Conservation (phyloP, 2,888 invertebrate species). For the Lasioglossum calceatum region DNA sequence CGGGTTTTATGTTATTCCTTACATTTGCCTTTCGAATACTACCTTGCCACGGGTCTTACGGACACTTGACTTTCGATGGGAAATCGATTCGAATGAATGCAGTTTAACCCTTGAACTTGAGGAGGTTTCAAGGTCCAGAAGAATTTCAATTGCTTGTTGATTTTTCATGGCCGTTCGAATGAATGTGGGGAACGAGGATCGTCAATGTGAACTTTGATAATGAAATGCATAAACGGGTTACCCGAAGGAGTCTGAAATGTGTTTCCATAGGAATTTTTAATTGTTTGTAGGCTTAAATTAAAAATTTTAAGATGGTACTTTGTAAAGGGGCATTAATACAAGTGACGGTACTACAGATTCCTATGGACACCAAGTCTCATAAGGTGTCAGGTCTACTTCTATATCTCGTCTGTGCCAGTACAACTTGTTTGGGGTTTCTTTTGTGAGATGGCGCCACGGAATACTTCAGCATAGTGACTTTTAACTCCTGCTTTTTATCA, state of each 20-base stretch:
- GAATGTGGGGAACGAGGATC: background rate
- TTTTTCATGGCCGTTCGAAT: background rate
- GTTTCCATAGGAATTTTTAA: background rate
- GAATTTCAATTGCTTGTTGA: background rate
- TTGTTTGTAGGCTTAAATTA: background rate
- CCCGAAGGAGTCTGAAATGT: background rate
- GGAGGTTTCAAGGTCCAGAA: background rate
- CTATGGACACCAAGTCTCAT: no score
- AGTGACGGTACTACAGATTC: no score
- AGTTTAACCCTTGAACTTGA: background rate
- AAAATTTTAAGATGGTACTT: background rate
- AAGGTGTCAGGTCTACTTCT: no score
- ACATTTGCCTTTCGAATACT: background rate
- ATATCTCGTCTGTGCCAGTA: background rate
- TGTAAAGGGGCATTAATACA: background rate
- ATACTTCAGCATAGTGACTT: conserved; percentile 50
- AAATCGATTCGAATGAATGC: background rate
- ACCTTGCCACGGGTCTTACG: background rate
- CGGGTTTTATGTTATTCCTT: conserved; percentile 31
- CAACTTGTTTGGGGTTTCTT: conserved; percentile 44
- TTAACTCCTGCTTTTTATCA: conserved; percentile 33
- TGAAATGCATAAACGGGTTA: background rate
- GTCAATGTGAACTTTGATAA: background rate
- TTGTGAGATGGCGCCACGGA: conserved; percentile 68
- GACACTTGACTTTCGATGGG: background rate